phyloP scores from a whole-genome alignment of 2,888 invertebrate species.

The Pilophorus perplexus region DNA sequence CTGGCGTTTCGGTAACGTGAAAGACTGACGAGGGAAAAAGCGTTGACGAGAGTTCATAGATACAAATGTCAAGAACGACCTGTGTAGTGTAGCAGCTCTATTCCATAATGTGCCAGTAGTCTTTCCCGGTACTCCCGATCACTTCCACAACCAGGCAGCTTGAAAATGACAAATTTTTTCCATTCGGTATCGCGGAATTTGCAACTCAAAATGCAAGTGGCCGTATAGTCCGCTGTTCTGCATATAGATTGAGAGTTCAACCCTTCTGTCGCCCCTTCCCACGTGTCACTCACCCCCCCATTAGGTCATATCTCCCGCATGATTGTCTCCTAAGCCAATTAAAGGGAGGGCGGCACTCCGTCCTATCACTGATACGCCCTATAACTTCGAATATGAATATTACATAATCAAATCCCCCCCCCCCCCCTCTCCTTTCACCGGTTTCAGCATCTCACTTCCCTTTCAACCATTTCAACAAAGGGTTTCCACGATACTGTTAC shows the following conservation, averaged over 20 bases:
- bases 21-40: too few relatives aligned
- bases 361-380: conserved; percentile 38
- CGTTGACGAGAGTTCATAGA: too few relatives aligned
- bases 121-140: too few relatives aligned
- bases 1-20: too few relatives aligned
- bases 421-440: background rate
- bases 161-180: too few relatives aligned
- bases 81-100: too few relatives aligned
- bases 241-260: conserved; percentile 38
- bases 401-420: conserved; percentile 30
- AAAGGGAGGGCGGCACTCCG: conserved; percentile 17
- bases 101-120: too few relatives aligned
- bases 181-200: too few relatives aligned
- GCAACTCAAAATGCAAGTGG: conserved; percentile 29
- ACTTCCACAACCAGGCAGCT: too few relatives aligned
- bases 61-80: too few relatives aligned
- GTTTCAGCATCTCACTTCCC: conserved; percentile 1
- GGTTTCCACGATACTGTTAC: too few relatives aligned
- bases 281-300: conserved; percentile 39
- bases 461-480: background rate
- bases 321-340: conserved; percentile 39
- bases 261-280: too few relatives aligned
- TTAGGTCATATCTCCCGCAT: conserved; percentile 40
- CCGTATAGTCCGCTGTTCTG: conserved; percentile 30
- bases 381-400: conserved; percentile 39